phyloP scores from a whole-genome alignment of 1,140 invertebrate species.

The Cydia splendana region DNA sequence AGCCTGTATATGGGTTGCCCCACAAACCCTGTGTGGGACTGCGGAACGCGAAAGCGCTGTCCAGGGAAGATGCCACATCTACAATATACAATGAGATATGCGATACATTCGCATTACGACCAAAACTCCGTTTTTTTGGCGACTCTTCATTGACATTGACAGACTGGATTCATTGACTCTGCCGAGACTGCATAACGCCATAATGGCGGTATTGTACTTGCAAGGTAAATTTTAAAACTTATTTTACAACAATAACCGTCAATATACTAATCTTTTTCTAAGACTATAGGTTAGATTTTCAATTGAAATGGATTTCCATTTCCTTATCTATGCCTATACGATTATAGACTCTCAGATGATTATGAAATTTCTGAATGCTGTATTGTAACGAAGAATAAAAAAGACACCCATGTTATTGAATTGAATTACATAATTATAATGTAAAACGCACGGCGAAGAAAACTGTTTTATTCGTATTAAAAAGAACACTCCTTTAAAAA shows the following conservation, averaged over 20 bases:
- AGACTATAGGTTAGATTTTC: not conserved
- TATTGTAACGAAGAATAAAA: too few species aligned
- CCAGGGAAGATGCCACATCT: constrained; percentile 1
- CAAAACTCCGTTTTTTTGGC: not conserved
- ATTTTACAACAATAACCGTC: not conserved
- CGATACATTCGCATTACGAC: not conserved
- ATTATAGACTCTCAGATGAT: too few species aligned
- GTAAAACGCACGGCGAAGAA: too few species aligned
- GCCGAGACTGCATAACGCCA: not conserved
- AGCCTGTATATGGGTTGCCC: constrained; percentile 30
- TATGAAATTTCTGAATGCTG: too few species aligned
- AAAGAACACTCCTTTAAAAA: not conserved
- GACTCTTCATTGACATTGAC: constrained; percentile 4
- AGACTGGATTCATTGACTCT: not conserved
- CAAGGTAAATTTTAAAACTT: too few species aligned
- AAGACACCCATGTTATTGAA: too few species aligned
- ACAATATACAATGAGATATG: not conserved
- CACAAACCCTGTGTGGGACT: constrained; percentile 29
- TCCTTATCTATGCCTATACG: too few species aligned
- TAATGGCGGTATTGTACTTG: not conserved
- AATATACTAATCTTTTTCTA: not conserved
- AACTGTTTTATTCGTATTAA: too few species aligned
- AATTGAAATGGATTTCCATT: not conserved
- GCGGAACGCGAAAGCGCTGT: constrained; percentile 7
- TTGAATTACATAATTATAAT: too few species aligned